Evolutionary conservation across 2,797 vertebrate species (phyloP), one percentile per base, ranked within the genome.

Genomic region (Neosilurus mollespiculum): DNA sequence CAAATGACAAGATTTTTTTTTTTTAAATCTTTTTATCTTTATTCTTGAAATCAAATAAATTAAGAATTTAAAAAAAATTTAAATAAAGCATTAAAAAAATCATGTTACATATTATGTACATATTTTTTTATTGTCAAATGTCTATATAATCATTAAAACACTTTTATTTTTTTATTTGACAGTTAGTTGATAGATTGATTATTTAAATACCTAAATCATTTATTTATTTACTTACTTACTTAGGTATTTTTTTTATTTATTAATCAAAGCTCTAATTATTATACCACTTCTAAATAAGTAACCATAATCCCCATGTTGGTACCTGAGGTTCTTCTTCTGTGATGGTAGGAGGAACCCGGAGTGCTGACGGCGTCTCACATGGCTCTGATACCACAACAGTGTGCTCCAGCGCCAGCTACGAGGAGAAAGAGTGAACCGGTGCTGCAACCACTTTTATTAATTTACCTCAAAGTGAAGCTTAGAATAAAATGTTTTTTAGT

Each of bases 311-410:
- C 6, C 0, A 18, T 58, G 26, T 11, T n/a, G 80, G 82, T 66
- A 93, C 93, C 91, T 91, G 87, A 0, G 82, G 15, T 43, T 90
- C 91, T 58, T 87, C 86, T 59, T 11, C 58, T 51, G 78, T 11
- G 30, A 85, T 76, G 59, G 81, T 84, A 6, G 86, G 78, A 9
- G 83, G 82, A 10, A 86, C 84, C 24, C 70, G 0, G 37, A 88
- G 69, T 14, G 81, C 43, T 20, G 84, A 9, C 51, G 72, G 30
- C 14, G 26, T 66, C 11, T 58, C 81, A 3, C 71, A 81, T 20
- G 9, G 61, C n/a, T 82, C 81, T 49, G 72, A 78, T 2, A 83
- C 81, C 76, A 85, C 83, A 22, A 84, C 73, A 0, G 84, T 84
- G 79, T 85, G 78, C 58, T 84, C 73, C 49, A 84, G 71, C 30